Evolutionary conservation across 2,113 vertebrate genomes (phyloP), one percentile per base, ranked within the genome.

Genomic region (Hippocampus zosterae): DNA sequence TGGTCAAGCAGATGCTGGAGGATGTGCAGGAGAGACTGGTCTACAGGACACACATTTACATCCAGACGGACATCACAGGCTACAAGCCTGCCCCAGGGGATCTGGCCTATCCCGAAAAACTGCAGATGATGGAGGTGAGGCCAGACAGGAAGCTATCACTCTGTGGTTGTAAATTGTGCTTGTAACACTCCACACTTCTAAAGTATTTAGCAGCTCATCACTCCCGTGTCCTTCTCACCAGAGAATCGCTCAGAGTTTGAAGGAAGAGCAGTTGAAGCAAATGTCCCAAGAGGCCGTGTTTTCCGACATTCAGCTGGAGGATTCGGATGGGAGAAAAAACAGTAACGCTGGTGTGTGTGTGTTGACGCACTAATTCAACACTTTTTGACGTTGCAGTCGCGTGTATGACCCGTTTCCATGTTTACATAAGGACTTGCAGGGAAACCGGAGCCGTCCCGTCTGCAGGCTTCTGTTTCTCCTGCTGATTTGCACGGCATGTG

Each of bases 401-500:
- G 81, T 73, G 44, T 42, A 61, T 76, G n/a, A 78, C 75, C 12
- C 67, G 67, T 18, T 64, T 77, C 12, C 56, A n/a, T 29, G 64
- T 60, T 74, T 74, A 13, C 48, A 12, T 65, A 65, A 42, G 41
- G 3, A 75, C 56, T 48, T 80, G 71, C 85, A 96, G 95, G 91
- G 77, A 91, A 85, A 19, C 37, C 85, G 21, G 95, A 95, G 79
- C 89, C 92, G 12, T 84, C 92, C 44, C 94, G 95, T 68, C 78
- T 87, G 3, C 94, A 95, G 78, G 81, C 87, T 4, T 93, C 92
- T 0, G 85, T 98, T 83, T 98, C 97, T 77, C 96, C 96, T 13
- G 97, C 97, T n/a, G 97, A 98, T 91, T 92, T 99, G 69, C 97
- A 99, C 53, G 97, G 97, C 77, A 99, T 99, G 97, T 99, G 97